phyloP scores from a whole-genome alignment of 2,113 vertebrate genomes.

The Callocephalon fimbriatum region DNA sequence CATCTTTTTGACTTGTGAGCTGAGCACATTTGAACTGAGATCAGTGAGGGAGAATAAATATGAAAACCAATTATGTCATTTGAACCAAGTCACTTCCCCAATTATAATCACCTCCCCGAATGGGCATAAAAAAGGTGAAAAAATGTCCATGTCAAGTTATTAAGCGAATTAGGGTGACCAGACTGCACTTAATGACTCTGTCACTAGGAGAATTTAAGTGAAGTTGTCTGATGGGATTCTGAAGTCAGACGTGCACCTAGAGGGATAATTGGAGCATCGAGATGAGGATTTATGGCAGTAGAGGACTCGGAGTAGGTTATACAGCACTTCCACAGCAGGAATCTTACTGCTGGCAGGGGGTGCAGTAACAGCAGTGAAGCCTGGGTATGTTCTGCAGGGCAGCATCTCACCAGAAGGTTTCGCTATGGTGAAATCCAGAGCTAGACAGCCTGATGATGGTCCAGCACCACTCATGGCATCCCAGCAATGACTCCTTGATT shows the following conservation, averaged over 20 bases:
- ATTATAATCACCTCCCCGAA: conserved; percentile 34
- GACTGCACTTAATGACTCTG: conserved; percentile 40
- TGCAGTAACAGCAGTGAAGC: not conserved
- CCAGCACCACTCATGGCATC: conserved; percentile 7
- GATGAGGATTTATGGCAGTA: not conserved
- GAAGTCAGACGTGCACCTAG: not conserved
- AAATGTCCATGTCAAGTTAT: conserved; percentile 54
- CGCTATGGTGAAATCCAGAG: conserved; percentile 26
- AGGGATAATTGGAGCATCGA: conserved; percentile 1
- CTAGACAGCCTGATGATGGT: conserved; percentile 6
- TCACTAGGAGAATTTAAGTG: conserved; percentile 25
- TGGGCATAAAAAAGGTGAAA: conserved; percentile 55
- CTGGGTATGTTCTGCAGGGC: not conserved
- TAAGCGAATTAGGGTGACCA: conserved; percentile 43
- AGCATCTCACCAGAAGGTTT: conserved; percentile 31
- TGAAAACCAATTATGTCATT: conserved; percentile 65
- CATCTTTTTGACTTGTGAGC: conserved; percentile 63
- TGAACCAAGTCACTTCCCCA: conserved; percentile 41
- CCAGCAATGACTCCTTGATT: not conserved
- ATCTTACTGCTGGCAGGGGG: not conserved
- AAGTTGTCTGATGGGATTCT: conserved; percentile 19
- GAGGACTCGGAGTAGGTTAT: not conserved
- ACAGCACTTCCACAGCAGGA: not conserved
- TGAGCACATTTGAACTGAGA: conserved; percentile 63
- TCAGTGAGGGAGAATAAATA: conserved; percentile 66